Evolutionary conservation across 2,888 invertebrate genomes (phyloP), one percentile per base, ranked within the genome.

Genomic region (Ornithoptera priamus): DNA sequence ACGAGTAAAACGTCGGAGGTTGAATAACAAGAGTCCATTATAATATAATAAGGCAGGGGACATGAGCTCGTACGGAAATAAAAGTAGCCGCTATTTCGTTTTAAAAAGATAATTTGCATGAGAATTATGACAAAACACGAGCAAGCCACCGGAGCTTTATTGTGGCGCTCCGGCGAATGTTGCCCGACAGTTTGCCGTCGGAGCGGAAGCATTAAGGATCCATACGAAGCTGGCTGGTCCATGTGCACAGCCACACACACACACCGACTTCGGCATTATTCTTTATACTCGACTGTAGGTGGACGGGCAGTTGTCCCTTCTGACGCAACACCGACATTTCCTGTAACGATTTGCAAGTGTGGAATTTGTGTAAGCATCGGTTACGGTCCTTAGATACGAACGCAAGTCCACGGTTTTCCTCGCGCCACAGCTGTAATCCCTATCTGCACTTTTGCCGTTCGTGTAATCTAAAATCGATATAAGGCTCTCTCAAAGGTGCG

Each of bases 401-500:
- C 36, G 56, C n/a, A 36, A 42, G 22, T 50, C 18, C 59, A 50
- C 46, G 18, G 65, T 60, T 50, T 58, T 59, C 60, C 61, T 60
- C 66, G 73, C 68, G 67, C 62, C 72, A 71, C 67, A 71, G 71
- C 68, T 72, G 77, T 81, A 79, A 81, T 80, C 77, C 77, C 69
- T 56, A 36, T 1, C 74, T 79, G 79, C 78, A 83, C 78, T 82
- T 81, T 82, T 80, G 72, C 61, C 77, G 70, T 76, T 76, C 74
- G 71, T 75, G 74, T 81, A 81, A 84, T 81, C 81, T 81, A 68
- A 83, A 84, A 83, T 84, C 82, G 80, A 83, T 84, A 76, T 36
- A 78, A 76, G 74, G 67, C 74, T 74, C 74, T 72, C 72, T 30
- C 46, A 24, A 63, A 72, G 70, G 73, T 75, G 74, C 61, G 73